Percentiles rank a stretch among this genome's conserved stretches.
Conservation (phyloP, 2,888 invertebrate species). For the Loripinus fragilis region DNA sequence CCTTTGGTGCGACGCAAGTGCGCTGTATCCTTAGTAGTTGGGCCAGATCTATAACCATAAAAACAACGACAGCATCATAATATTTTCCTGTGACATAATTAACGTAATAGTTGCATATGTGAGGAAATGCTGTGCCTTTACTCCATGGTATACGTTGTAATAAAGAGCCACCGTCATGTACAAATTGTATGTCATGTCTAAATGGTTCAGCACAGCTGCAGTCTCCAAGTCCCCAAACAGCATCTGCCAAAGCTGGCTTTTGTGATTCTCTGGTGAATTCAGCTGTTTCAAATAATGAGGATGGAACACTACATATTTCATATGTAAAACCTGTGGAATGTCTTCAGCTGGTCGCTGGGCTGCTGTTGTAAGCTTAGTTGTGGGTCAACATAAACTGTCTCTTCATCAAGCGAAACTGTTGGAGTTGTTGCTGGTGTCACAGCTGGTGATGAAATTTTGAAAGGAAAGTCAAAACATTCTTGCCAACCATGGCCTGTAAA, state of each 20-base stretch:
- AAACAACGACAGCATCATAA: constrained; percentile 32
- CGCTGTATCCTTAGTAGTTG: constrained; percentile 44
- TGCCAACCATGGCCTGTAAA: no score
- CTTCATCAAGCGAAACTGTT: background rate
- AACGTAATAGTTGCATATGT: constrained; percentile 30
- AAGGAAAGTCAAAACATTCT: background rate
- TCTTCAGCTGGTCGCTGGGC: background rate
- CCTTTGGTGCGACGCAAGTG: constrained; percentile 54
- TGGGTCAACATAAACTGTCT: constrained; percentile 21
- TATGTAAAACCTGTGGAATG: constrained; percentile 2
- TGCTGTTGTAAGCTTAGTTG: constrained; percentile 13
- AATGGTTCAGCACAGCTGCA: constrained; percentile 30
- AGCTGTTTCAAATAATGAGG: constrained; percentile 45
- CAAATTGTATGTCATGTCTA: constrained; percentile 10
- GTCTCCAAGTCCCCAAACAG: constrained; percentile 40
- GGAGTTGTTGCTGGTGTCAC: background rate
- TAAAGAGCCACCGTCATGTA: constrained; percentile 52
- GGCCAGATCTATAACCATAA: constrained; percentile 45
- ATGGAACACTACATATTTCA: constrained; percentile 28
- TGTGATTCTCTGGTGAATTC: constrained; percentile 30
- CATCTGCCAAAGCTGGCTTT: constrained; percentile 37
- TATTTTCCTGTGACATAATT: constrained; percentile 16
- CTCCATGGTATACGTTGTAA: constrained; percentile 52
- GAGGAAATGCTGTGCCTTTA: constrained; percentile 30
- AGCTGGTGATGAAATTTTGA: background rate